Conservation (phyloP, 2,113 vertebrate species). For the Oryzias celebensis region DNA sequence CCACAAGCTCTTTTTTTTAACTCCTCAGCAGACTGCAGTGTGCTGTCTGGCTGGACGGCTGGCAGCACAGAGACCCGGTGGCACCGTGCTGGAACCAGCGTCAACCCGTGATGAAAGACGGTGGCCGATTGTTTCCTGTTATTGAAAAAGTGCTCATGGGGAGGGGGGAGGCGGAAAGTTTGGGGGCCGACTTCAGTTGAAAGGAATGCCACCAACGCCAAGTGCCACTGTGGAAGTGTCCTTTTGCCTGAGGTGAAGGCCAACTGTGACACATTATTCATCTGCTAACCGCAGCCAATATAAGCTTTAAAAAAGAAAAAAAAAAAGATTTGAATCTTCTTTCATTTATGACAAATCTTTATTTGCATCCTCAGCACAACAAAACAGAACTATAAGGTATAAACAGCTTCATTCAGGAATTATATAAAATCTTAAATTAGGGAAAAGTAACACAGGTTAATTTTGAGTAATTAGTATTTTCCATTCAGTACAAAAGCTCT, state of each 20-base stretch:
- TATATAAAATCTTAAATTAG: too few relatives aligned
- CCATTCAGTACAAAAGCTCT: too few relatives aligned
- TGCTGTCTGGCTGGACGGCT: slow-evolving; percentile 44
- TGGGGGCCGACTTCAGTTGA: slow-evolving; percentile 34
- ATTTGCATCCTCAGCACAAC: too few relatives aligned
- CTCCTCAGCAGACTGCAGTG: slow-evolving; percentile 25
- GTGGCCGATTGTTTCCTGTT: slow-evolving; percentile 78
- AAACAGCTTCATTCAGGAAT: too few relatives aligned
- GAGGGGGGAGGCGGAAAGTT: slow-evolving; percentile 25
- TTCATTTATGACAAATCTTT: too few relatives aligned
- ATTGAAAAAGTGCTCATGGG: slow-evolving; percentile 69
- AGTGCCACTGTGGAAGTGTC: slow-evolving; percentile 51
- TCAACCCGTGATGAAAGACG: slow-evolving; percentile 70
- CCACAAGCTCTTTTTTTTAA: slow-evolving; percentile 37
- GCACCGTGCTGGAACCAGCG: slow-evolving; percentile 67
- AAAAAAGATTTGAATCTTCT: too few relatives aligned
- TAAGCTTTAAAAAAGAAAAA: background rate
- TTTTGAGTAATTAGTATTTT: too few relatives aligned
- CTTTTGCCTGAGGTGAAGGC: slow-evolving; percentile 32
- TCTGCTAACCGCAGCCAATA: slow-evolving; percentile 15
- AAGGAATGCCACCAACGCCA: slow-evolving; percentile 47
- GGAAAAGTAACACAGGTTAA: too few relatives aligned
- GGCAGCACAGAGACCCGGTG: slow-evolving; percentile 69
- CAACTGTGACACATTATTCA: slow-evolving; percentile 25
- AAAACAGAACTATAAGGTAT: too few relatives aligned